Percentiles rank a stretch among this genome's conserved stretches.
Conservation (phyloP, 2,113 vertebrate species). For the Tragulus kanchil region DNA sequence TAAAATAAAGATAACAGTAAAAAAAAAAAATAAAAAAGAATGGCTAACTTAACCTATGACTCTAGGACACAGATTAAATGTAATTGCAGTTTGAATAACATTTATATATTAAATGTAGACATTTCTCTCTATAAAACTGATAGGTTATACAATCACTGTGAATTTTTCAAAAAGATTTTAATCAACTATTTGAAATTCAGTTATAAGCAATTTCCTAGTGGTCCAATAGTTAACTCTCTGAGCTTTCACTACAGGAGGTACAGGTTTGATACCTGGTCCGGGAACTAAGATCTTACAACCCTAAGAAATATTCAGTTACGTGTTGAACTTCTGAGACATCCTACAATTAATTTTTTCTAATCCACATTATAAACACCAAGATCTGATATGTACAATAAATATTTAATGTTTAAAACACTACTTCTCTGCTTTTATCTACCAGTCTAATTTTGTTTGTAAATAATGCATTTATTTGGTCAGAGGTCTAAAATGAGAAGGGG, state of each 20-base stretch:
- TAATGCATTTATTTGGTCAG: slow-evolving; percentile 57
- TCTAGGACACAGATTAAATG: background rate
- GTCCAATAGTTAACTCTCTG: background rate
- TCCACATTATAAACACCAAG: slow-evolving; percentile 17
- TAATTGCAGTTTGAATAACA: slow-evolving; percentile 29
- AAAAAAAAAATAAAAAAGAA: background rate
- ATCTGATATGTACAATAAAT: slow-evolving; percentile 16
- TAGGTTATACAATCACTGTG: background rate
- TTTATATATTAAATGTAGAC: background rate
- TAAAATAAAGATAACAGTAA: background rate
- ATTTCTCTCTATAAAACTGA: background rate
- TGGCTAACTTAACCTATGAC: background rate
- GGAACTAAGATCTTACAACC: background rate
- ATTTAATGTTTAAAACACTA: slow-evolving; percentile 29
- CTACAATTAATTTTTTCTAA: slow-evolving; percentile 44
- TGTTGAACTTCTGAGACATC: slow-evolving; percentile 1
- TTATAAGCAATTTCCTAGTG: background rate
- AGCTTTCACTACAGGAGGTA: background rate
- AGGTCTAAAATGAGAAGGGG: background rate
- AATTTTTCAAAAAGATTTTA: slow-evolving; percentile 61
- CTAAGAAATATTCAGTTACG: background rate
- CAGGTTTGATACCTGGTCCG: background rate
- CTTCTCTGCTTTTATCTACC: slow-evolving; percentile 54
- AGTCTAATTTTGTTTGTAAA: slow-evolving; percentile 28
- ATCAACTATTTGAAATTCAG: slow-evolving; percentile 49